Base-by-base conservation (phyloP, 2,113 vertebrate genomes). In the Clarias macrocephalus region DNA sequence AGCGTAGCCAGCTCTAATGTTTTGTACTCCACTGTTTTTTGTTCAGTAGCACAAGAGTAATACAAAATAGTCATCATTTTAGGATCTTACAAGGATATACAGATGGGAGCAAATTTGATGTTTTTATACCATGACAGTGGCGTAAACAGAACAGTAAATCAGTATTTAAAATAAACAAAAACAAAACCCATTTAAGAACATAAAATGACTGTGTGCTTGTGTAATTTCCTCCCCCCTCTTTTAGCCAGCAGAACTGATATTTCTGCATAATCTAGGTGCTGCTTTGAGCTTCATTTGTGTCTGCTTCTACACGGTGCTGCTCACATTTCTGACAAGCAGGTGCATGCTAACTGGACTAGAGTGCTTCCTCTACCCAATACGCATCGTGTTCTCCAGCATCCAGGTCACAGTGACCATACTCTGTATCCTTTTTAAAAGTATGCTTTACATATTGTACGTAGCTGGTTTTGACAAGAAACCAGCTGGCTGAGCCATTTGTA, bases 181-280 rank as follows among this genome's bases (percentile, higher is more conserved):
- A 28, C 42, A 85, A 42, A 48, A 56, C 18, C 66, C 5, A 19
- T 15, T 48, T 65, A 65, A 30, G 30, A 73, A 63, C 30, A 54
- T 80, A 15, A 54, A 6, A 25, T 73, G 4, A 59, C 3, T 16
- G 21, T 62, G 11, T 56, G 2, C 48, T 88, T 37, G 23, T 87
- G 25, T 68, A 5, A 62, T 37, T 87, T 10, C 33, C 1, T 65
- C 77, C 23, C 86, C 81, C 80, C 42, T 62, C 60, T 88, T 86
- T 42, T 89, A 96, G 95, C 93, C 93, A 0, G 23, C 9, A 7
- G 85, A 92, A 85, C 84, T 96, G 80, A 0, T 76, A 2, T 57
- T 95, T 73, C 89, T 91, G 52, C 95, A 96, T 92, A 92, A 94
- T 87, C n/a, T 95, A 8, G 95, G 95, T 62, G 95, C 95, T 19